Base-by-base conservation (phyloP, 2,888 invertebrate species). In the Serripes groenlandicus region DNA sequence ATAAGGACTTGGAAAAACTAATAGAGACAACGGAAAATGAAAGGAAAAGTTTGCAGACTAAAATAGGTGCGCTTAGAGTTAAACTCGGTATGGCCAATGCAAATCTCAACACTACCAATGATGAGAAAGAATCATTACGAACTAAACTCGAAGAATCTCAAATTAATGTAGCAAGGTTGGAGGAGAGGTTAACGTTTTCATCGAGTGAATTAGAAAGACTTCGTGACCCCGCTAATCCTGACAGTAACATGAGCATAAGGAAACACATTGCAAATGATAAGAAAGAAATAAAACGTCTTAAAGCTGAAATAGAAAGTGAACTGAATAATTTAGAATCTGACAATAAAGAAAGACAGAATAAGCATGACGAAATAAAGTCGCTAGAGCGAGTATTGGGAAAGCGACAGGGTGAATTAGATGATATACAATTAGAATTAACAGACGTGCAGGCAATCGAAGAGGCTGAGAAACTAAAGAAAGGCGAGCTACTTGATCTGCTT, bases 141-240 rank as follows among this genome's bases (percentile, higher is more conserved):
- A 72, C 79, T 26, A 81, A 76, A 23, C 58, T 80, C 18, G 74
- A 84, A 37, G 86, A 84, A 15, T 56, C 80, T 1, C 81, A 86
- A 42, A 75, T 86, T 54, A 73, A 73, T 2, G 84, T 86, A 1
- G 86, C 86, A 2, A 70, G 86, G 32, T 54, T 85, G 32, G 84
- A 84, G 49, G 84, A 84, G 42, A 71, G 84, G 52, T 49, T 83
- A 23, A 64, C 82, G 26, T 78, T 76, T 9, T 32, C 76, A 15
- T 68, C 69, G 32, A 60, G 78, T n/a, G 85, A 86, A 30, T 60
- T 81, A 21, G 85, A 85, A n/a, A 58, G 83, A 66, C 52, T 85
- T 64, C 69, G 83, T 64, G 87, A 87, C 56, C 86, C 86, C 11
- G 86, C 86, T 0, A 84, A 84, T 35, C 82, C 86, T 21, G 86